A percentile compares a stretch with the other conserved stretches of the same genome.
phyloP scores from a whole-genome alignment of 37 sponge, comb jelly and placozoan genomes.

The Oopsacas minuta region DNA sequence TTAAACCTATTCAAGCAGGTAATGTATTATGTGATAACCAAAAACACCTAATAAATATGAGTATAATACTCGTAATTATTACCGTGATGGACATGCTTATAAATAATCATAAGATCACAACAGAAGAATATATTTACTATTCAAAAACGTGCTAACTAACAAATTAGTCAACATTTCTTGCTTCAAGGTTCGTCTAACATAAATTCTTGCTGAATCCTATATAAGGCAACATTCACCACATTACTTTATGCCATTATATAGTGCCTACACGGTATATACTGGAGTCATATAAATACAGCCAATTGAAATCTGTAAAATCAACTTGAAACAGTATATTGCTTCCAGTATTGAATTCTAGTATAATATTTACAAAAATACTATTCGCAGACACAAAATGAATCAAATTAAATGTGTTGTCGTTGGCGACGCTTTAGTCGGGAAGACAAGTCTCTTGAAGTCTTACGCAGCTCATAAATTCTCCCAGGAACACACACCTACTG shows the following conservation, averaged over 20 bases:
- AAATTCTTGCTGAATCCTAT: background rate
- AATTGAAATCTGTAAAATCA: background rate
- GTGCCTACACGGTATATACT: background rate
- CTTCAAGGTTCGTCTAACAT: background rate
- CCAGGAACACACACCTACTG: background rate
- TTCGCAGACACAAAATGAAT: background rate
- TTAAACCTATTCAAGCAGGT: too few species aligned
- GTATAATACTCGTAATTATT: too few species aligned
- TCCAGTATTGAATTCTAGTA: too few species aligned
- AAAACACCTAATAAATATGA: too few species aligned
- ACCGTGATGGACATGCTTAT: too few species aligned
- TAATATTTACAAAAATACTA: too few species aligned
- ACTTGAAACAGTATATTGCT: background rate
- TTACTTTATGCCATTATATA: background rate
- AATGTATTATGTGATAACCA: too few species aligned
- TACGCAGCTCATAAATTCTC: background rate
- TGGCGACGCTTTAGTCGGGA: background rate
- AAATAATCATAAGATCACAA: too few species aligned
- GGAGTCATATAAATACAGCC: background rate
- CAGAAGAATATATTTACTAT: too few species aligned
- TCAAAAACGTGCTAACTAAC: too few species aligned
- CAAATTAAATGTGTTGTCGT: slow-evolving; percentile 16
- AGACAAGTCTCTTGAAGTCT: slow-evolving; percentile 1
- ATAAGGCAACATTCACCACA: background rate
- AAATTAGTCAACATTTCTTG: background rate